Conservation (phyloP, 2,888 invertebrate species). For the Hirtodrosophila duncani region DNA sequence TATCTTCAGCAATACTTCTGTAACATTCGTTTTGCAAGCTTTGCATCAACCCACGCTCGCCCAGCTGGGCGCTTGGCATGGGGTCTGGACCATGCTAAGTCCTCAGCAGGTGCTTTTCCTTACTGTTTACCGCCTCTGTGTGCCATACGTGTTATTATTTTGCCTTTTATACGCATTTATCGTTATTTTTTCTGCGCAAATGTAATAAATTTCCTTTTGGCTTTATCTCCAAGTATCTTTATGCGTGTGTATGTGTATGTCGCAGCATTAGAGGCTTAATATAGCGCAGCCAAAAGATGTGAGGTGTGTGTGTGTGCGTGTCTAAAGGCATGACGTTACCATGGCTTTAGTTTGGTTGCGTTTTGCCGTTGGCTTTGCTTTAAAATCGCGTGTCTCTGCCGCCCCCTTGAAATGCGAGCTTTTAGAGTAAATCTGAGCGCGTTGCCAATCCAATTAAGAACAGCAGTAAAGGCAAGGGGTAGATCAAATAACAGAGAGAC, state of each 20-base stretch:
- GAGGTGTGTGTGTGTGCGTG: too few species aligned
- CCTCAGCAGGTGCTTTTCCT: slow-evolving; percentile 22
- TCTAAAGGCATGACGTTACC: slow-evolving; percentile 27
- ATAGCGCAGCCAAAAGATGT: too few species aligned
- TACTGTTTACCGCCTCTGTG: background rate
- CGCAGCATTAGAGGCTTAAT: slow-evolving; percentile 9
- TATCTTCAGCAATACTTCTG: too few species aligned
- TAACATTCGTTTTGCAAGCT: too few species aligned
- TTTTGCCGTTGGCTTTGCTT: slow-evolving; percentile 17
- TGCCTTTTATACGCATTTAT: slow-evolving; percentile 56
- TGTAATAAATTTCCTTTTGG: slow-evolving; percentile 62
- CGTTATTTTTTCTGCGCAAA: slow-evolving; percentile 43
- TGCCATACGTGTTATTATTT: slow-evolving; percentile 41
- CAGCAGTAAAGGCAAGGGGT: background rate
- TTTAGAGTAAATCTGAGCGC: slow-evolving; percentile 29
- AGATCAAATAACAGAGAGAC: too few species aligned
- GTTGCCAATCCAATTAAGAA: slow-evolving; percentile 52
- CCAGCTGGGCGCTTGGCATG: background rate
- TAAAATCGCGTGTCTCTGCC: slow-evolving; percentile 16
- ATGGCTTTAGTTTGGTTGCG: slow-evolving; percentile 6
- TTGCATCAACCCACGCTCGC: slow-evolving; percentile 1
- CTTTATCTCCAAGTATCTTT: slow-evolving; percentile 54
- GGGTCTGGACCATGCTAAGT: slow-evolving; percentile 8
- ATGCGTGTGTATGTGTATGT: too few species aligned
- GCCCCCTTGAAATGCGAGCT: slow-evolving; percentile 28